Conservation (phyloP, 2,113 vertebrate genomes). For the Rhinoderma darwinii region DNA sequence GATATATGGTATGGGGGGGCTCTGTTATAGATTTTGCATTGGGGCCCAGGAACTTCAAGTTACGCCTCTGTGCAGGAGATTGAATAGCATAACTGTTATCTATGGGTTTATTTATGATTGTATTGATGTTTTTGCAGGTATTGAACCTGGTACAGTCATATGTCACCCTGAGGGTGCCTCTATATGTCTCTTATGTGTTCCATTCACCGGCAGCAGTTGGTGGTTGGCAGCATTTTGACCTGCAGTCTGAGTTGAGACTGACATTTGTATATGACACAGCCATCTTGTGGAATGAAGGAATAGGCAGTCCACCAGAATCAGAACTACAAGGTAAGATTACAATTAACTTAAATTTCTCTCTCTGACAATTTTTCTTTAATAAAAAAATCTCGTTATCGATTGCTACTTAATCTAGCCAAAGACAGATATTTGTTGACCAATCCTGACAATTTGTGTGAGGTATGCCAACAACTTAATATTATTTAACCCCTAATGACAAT, state of each 20-base stretch:
- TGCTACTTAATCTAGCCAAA: too few species aligned
- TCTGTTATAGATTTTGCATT: too few species aligned
- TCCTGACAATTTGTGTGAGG: too few species aligned
- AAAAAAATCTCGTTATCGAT: too few species aligned
- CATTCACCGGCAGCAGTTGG: conserved; percentile 74
- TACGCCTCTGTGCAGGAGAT: too few species aligned
- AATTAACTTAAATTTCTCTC: too few species aligned
- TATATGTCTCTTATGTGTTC: conserved; percentile 79
- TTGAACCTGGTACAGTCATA: conserved; percentile 77
- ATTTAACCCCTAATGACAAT: too few species aligned
- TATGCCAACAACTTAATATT: too few species aligned
- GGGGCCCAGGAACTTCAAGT: too few species aligned
- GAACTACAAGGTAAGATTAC: conserved; percentile 74
- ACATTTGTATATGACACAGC: conserved; percentile 81
- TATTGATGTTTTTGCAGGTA: conserved; percentile 67
- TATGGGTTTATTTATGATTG: background rate
- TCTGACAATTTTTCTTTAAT: too few species aligned
- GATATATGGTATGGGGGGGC: too few species aligned
- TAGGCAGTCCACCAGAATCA: conserved; percentile 76
- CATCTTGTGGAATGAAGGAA: conserved; percentile 80
- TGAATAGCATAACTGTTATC: background rate
- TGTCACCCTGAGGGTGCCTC: conserved; percentile 74
- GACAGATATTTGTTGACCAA: too few species aligned
- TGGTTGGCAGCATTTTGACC: conserved; percentile 82
- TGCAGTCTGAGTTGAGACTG: conserved; percentile 77